phyloP scores from a whole-genome alignment of 2,113 vertebrate species.

The Myiozetetes cayanensis region DNA sequence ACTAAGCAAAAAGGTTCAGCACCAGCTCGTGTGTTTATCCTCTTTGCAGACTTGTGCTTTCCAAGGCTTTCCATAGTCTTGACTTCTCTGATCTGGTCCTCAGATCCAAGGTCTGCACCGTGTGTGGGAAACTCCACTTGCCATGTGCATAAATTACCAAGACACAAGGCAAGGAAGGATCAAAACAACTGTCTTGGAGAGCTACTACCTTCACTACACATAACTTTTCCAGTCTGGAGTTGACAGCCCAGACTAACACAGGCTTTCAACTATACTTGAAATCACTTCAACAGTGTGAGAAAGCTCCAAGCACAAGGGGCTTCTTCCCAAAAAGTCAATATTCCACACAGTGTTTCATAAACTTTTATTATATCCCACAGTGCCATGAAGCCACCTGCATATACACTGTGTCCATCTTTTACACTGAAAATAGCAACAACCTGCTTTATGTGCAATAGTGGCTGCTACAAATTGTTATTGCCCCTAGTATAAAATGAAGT shows the following conservation, averaged over 20 bases:
- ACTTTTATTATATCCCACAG: not conserved
- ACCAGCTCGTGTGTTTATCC: not conserved
- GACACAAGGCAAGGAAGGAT: not conserved
- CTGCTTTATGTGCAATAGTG: not conserved
- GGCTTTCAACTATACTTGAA: not conserved
- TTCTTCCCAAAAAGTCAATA: not conserved
- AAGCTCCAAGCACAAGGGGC: not conserved
- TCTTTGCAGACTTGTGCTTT: not conserved
- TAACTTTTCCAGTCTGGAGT: not conserved
- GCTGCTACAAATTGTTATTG: not conserved
- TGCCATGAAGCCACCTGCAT: not conserved
- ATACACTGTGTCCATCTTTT: not conserved
- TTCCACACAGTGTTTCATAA: constrained; percentile 7
- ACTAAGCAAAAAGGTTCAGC: not conserved
- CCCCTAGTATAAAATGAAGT: not conserved
- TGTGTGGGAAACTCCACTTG: not conserved
- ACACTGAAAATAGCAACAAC: not conserved
- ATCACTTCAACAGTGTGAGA: not conserved
- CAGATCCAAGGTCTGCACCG: not conserved
- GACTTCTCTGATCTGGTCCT: not conserved
- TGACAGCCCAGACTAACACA: not conserved
- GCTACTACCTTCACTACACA: not conserved
- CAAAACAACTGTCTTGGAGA: not conserved
- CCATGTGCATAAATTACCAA: not conserved
- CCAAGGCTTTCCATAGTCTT: not conserved